Evolutionary conservation across 2,888 invertebrate species (phyloP), one percentile per base, ranked within the genome.

Genomic region (Euphydryas editha): DNA sequence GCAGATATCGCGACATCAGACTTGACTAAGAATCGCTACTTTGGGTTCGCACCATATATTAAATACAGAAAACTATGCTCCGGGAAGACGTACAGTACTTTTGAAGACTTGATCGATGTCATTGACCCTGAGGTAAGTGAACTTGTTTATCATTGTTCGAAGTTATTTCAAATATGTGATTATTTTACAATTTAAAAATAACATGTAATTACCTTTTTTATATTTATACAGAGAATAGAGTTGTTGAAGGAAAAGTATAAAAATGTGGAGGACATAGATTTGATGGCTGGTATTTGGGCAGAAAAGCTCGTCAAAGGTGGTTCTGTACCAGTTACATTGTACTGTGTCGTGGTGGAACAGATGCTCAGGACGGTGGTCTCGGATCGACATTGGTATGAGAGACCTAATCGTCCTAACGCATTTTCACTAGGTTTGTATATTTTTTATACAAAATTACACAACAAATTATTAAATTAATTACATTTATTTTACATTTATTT

Each of bases 41-140:
- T 96, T 74, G 97, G 96, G 61, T 92, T 97, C 66, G 96, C 96
- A 44, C 95, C 96, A n/a, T 97, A 97, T 83, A 95, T 96, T 94
- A 96, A 96, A 81, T 97, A 95, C 87, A 94, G 96, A 70, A 95
- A 96, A 84, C 95, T 95, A 91, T 97, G 96, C 76, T 96, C 96
- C 1, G 90, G 96, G 56, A 95, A 95, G 10, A 93, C 93, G 36
- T 94, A 95, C 0, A 93, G 94, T 59, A 93, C 88, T 20, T 97
- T 95, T 79, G 95, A 95, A 36, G 96, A 95, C 75, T 92, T 97
- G 74, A 94, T 94, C 63, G 95, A 95, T 47, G 94, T 95, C 20
- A 96, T 97, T 11, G 73, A 76, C 46, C 68, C 71, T 8, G 79
- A 79, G 60, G 83, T 83, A 74, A 73, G n/a, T n/a, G n/a, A n/a